Evolutionary conservation across 2,888 invertebrate genomes (phyloP).

Genomic region (Cheilosia urbana): DNA sequence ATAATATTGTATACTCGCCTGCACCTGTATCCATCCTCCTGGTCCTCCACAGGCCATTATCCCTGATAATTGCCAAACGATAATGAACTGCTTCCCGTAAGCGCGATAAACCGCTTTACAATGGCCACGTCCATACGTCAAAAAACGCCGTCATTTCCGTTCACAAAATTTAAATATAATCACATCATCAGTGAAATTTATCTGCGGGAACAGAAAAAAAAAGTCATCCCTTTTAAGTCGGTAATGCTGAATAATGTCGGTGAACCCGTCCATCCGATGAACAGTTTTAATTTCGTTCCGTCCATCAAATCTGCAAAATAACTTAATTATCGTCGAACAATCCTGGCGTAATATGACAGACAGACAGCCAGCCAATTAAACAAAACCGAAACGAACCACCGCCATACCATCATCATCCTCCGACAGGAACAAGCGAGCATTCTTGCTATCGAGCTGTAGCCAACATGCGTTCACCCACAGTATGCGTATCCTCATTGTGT

Average conservation of each 20-base stretch:
- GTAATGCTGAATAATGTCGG: slow-evolving; percentile 18
- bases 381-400: not conserved
- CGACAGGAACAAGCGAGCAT: slow-evolving; percentile 51
- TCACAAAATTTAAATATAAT: slow-evolving; percentile 15
- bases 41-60: too few species aligned
- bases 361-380: slow-evolving; percentile 35
- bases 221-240: slow-evolving; percentile 7
- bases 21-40: too few species aligned
- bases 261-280: not conserved
- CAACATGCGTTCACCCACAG: slow-evolving; percentile 47
- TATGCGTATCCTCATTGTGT: slow-evolving; percentile 42
- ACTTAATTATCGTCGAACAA: slow-evolving; percentile 54
- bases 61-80: too few species aligned
- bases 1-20: too few species aligned
- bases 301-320: slow-evolving; percentile 54
- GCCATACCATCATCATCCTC: slow-evolving; percentile 39
- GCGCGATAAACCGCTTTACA: not conserved
- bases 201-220: not conserved
- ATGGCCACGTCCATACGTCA: not conserved
- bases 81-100: not conserved
- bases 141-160: not conserved
- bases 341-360: slow-evolving; percentile 33
- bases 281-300: slow-evolving; percentile 23
- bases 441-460: slow-evolving; percentile 22
- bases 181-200: slow-evolving; percentile 16